Conservation (phyloP, 1,140 invertebrate species). For the Cherax quadricarinatus region DNA sequence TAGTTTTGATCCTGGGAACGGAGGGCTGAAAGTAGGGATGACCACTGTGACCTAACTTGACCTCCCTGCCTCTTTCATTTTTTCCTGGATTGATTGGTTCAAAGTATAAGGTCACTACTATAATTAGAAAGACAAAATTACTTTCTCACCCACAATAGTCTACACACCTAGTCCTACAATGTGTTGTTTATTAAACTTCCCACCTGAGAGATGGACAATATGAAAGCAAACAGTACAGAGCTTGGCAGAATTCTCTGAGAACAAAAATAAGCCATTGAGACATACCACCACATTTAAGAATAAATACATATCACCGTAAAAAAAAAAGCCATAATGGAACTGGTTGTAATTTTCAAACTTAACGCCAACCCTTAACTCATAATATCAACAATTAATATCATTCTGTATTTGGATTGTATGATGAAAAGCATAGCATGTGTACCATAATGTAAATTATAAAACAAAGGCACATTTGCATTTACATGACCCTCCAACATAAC, state of each 20-base stretch:
- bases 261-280: not conserved
- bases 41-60: conserved; percentile 27
- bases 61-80: conserved; percentile 18
- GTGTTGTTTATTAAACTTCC: not conserved
- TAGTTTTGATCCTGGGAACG: conserved; percentile 61
- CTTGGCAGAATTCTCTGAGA: not conserved
- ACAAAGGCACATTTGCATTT: conserved; percentile 8
- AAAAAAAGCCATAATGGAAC: not conserved
- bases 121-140: not conserved
- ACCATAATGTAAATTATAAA: not conserved
- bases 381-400: conserved; percentile 15
- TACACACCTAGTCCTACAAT: not conserved
- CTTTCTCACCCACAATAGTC: not conserved
- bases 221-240: not conserved
- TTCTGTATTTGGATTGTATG: not conserved
- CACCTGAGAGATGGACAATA: not conserved
- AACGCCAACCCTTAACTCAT: not conserved
- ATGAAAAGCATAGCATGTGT: not conserved
- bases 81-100: conserved; percentile 1
- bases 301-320: not conserved
- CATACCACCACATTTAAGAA: not conserved
- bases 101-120: not conserved
- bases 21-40: conserved; percentile 35
- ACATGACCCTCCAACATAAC: not conserved
- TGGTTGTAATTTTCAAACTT: not conserved